phyloP scores from a whole-genome alignment of 2,113 vertebrate species.

The Climacteris rufus region DNA sequence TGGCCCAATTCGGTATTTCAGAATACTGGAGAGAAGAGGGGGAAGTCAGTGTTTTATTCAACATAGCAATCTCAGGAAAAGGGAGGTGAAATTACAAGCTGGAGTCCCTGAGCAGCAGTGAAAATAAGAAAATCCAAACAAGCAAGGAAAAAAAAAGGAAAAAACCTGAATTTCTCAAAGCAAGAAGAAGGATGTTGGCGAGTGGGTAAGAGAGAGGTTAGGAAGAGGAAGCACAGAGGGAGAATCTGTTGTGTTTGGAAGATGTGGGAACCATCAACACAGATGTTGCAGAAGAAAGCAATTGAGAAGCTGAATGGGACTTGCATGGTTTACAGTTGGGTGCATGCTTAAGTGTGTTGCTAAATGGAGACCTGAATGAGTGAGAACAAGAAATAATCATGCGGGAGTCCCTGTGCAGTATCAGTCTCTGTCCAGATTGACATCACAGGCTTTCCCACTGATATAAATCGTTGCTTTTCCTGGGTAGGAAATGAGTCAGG shows the following conservation, averaged over 20 bases:
- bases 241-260: slow-evolving; percentile 48
- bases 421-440: slow-evolving; percentile 20
- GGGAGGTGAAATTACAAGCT: slow-evolving; percentile 18
- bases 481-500: slow-evolving; percentile 53
- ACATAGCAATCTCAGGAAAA: not conserved
- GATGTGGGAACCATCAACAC: slow-evolving; percentile 49
- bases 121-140: slow-evolving; percentile 1
- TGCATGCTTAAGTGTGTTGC: not conserved
- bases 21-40: not conserved
- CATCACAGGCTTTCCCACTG: slow-evolving; percentile 32
- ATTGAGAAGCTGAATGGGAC: slow-evolving; percentile 1
- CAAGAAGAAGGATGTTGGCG: not conserved
- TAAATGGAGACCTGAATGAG: slow-evolving; percentile 23
- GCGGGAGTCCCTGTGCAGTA: not conserved
- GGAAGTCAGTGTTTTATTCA: slow-evolving; percentile 18
- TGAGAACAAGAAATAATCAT: slow-evolving; percentile 16
- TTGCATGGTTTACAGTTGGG: slow-evolving; percentile 21
- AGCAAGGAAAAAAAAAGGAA: not conserved
- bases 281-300: slow-evolving; percentile 39
- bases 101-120: not conserved
- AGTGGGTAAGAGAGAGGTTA: not conserved
- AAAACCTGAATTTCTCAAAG: not conserved
- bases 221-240: not conserved
- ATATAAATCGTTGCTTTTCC: not conserved
- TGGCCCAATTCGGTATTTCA: slow-evolving; percentile 11